Percentiles rank a stretch among this genome's conserved stretches.
These are phyloP conservation scores for Meiosimyza platycephala DNA, from an alignment of 2,888 invertebrate genomes.

Conservation along the genomic window DNA sequence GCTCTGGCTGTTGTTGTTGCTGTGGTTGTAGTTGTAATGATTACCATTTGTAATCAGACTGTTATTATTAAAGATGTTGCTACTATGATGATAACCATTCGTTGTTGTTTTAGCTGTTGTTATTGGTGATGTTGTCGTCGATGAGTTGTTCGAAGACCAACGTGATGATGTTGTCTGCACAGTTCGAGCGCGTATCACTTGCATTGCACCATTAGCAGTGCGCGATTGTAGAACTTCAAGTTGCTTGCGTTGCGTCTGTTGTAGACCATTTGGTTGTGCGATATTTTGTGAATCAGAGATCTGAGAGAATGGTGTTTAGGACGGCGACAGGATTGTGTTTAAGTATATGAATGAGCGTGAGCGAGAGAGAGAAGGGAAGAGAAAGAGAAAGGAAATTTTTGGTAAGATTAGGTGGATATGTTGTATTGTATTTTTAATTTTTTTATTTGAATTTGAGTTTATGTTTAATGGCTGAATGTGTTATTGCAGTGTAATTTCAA, in stretches of 20 bases:
- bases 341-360: conserved; percentile 37
- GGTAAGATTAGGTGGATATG: no score
- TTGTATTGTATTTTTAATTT: no score
- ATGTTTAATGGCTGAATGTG: background rate
- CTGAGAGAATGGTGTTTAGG: conserved; percentile 51
- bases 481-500: background rate
- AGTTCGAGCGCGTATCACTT: conserved; percentile 76
- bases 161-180: conserved; percentile 67
- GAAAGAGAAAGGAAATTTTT: conserved; percentile 3
- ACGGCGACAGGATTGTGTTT: conserved; percentile 31
- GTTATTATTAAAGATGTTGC: conserved; percentile 24
- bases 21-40: conserved; percentile 44
- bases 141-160: conserved; percentile 56
- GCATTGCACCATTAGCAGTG: conserved; percentile 72
- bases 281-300: conserved; percentile 68
- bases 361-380: conserved; percentile 44
- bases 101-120: conserved; percentile 4
- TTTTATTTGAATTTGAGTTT: no score
- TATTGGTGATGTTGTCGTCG: conserved; percentile 48
- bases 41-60: background rate
- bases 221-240: conserved; percentile 80
- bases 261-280: conserved; percentile 66
- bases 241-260: conserved; percentile 67
- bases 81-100: background rate
- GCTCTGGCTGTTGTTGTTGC: conserved; percentile 44